Base-by-base conservation (phyloP, 2,888 invertebrate species). In the Epinotia nisella region DNA sequence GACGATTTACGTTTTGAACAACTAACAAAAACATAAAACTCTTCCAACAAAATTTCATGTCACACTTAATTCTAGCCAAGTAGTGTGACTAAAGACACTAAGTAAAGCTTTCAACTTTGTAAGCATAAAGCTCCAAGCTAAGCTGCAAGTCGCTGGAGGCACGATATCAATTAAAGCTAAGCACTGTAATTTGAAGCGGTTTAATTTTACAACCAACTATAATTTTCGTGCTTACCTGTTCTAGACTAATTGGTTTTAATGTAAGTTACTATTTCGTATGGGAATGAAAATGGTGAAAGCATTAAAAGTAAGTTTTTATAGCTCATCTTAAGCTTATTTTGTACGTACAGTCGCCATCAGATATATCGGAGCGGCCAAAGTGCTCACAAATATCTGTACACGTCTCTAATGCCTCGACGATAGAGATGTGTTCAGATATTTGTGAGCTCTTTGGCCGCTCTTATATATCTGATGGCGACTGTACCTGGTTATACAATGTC, bases 151-250 rank as follows among this genome's bases (percentile, higher is more conserved):
- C 9, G 35, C 51, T 56, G 13, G 29, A 15, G 9, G 58, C 29
- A 29, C 58, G 56, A 56, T 58, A 58, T 29, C 58, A 58, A 58
- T 58, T 58, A 24, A 29, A 58, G 13, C 24, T 10, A 29, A 58
- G 58, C 29, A 58, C 29, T 58, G 29, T 21, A 19, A 55, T 55
- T 58, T n/a, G n/a, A 15, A 29, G 58, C 58, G 21, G 58, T 58
- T 29, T 58, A 13, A 58, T 7, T 58, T 58, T 58, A 58, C 24
- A 29, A 21, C 58, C n/a, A 9, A 58, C 58, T 58, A 58, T 58
- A n/a, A 58, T n/a, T 58, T 58, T 58, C 58, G 21, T 56, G 15
- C 15, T 58, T 29, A 29, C 55, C 55, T 55, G 21, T 21, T 49
- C n/a, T 49, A 49, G n/a, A n/a, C 41, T 41, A 13, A 35, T 35